These are phyloP conservation scores for Argyresthia albistria DNA, from an alignment of 2,888 invertebrate genomes.

Conservation along the genomic window DNA sequence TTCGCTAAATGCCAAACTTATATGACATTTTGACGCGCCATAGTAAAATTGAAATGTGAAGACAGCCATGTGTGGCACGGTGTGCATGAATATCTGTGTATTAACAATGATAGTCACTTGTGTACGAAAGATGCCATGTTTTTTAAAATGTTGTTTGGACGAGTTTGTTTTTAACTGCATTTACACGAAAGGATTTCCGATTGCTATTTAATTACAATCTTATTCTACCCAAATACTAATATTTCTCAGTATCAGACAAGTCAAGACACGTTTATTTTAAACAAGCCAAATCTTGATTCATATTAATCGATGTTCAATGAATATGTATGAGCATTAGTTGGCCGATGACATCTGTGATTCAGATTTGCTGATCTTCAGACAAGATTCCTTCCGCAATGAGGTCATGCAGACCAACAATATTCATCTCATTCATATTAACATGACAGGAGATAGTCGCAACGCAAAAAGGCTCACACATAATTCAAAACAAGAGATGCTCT, in stretches of 20 bases:
- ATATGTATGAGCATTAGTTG: slow-evolving; percentile 3
- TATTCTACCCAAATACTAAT: not conserved
- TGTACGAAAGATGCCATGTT: no score
- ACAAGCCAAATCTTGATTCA: not conserved
- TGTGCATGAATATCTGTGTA: no score
- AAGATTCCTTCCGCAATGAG: not conserved
- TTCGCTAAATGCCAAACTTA: slow-evolving; percentile 1
- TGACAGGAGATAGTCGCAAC: no score
- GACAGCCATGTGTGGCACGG: no score
- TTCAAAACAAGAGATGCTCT: no score
- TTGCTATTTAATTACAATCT: no score
- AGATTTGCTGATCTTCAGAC: not conserved
- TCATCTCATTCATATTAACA: no score
- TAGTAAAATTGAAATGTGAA: not conserved
- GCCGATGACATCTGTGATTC: slow-evolving; percentile 1
- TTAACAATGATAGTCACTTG: no score
- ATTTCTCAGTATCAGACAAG: not conserved
- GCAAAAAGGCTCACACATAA: no score
- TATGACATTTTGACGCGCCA: not conserved
- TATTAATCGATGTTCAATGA: slow-evolving; percentile 1
- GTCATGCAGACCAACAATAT: not conserved
- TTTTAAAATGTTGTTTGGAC: no score
- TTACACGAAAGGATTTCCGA: no score
- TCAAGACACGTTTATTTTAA: not conserved
- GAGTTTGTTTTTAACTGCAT: no score